Percentiles rank a stretch among this genome's conserved stretches.
phyloP scores from a whole-genome alignment of 2,888 invertebrate genomes.

The Ornithoptera priamus region DNA sequence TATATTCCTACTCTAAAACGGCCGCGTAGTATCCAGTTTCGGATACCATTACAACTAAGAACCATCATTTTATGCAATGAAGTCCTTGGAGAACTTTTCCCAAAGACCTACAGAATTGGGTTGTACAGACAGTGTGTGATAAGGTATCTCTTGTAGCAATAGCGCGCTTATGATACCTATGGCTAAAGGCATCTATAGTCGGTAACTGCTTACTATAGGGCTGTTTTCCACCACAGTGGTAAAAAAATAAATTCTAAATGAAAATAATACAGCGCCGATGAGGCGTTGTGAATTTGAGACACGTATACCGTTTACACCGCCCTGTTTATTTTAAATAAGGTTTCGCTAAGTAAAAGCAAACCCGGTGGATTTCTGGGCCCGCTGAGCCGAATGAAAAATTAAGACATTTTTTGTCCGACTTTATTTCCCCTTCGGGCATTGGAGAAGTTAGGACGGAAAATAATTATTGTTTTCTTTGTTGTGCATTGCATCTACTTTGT shows the following conservation, averaged over 20 bases:
- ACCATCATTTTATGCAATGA: no score
- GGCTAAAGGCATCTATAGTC: no score
- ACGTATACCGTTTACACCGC: conserved; percentile 71
- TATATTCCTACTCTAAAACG: no score
- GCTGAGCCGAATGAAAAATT: conserved; percentile 70
- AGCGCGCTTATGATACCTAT: no score
- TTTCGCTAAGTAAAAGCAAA: conserved; percentile 74
- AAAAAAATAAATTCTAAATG: conserved; percentile 35
- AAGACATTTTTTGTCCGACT: conserved; percentile 54
- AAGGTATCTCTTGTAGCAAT: no score
- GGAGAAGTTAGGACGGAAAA: conserved; percentile 33
- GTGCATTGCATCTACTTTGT: neutral
- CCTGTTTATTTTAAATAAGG: conserved; percentile 78
- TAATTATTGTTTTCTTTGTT: conserved; percentile 23
- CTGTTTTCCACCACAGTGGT: no score
- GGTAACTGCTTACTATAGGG: no score
- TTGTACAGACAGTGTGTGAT: no score
- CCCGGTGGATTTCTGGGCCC: conserved; percentile 54
- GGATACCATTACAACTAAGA: no score
- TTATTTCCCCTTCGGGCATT: conserved; percentile 45
- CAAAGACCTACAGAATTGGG: no score
- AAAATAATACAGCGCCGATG: conserved; percentile 63
- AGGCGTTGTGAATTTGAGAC: conserved; percentile 62
- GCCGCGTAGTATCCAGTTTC: no score
- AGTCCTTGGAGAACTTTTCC: no score